Conservation (phyloP, 1,140 invertebrate species). For the Ceratoteleas bidentatus region DNA sequence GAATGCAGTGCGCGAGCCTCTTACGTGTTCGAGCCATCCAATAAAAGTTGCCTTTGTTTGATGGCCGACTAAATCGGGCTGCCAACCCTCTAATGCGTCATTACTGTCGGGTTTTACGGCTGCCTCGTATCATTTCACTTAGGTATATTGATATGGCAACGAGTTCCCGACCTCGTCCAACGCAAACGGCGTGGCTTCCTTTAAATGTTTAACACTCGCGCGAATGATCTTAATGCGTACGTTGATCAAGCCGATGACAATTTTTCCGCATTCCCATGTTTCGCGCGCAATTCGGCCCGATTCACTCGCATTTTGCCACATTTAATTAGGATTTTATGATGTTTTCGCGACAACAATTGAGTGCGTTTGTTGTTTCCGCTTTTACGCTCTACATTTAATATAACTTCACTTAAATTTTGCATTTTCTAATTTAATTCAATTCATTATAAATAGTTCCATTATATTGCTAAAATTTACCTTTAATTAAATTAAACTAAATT, state of each 20-base stretch:
- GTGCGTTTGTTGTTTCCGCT: too few species aligned
- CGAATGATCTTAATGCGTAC: slow-evolving; percentile 66
- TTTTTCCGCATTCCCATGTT: slow-evolving; percentile 39
- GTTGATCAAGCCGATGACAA: slow-evolving; percentile 54
- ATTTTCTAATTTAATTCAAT: too few species aligned
- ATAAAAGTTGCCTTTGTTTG: slow-evolving; percentile 82
- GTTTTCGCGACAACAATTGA: too few species aligned
- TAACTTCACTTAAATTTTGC: too few species aligned
- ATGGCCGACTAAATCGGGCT: slow-evolving; percentile 81
- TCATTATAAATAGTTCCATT: too few species aligned
- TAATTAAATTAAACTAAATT: too few species aligned
- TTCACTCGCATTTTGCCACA: neutral
- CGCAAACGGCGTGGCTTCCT: slow-evolving; percentile 68
- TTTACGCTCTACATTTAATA: slow-evolving; percentile 8
- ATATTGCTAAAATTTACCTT: too few species aligned
- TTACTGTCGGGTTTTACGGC: slow-evolving; percentile 82
- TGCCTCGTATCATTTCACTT: slow-evolving; percentile 82
- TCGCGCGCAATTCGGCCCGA: slow-evolving; percentile 12
- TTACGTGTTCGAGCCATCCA: slow-evolving; percentile 77
- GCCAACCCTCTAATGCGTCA: slow-evolving; percentile 82
- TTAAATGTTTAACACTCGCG: slow-evolving; percentile 70
- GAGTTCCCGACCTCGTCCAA: slow-evolving; percentile 77
- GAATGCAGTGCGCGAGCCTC: slow-evolving; percentile 72
- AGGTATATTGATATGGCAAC: slow-evolving; percentile 83
- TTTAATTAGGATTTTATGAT: slow-evolving; percentile 4